Evolutionary conservation across 2,888 invertebrate genomes (phyloP).

Genomic region (Enchytraeus crypticus): DNA sequence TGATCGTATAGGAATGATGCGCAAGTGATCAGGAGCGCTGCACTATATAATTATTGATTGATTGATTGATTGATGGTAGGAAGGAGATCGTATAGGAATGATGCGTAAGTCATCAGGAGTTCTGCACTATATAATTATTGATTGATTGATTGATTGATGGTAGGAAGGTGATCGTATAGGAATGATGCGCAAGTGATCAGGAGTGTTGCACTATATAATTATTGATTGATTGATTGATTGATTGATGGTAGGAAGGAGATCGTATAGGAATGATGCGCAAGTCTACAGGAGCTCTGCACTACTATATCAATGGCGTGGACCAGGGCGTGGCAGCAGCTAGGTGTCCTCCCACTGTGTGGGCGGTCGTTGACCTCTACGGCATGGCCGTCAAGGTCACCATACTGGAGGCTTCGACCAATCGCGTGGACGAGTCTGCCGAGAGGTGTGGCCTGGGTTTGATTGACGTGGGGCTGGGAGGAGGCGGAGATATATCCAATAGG

Average conservation of each 20-base stretch:
- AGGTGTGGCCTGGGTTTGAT: no score
- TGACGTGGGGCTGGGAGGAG: no score
- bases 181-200: neutral
- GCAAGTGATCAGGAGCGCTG: neutral
- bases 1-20: no score
- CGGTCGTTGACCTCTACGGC: constrained; percentile 83
- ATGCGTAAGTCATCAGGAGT: constrained; percentile 74
- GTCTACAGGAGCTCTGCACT: constrained; percentile 74
- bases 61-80: no score
- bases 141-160: no score
- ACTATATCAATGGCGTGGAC: constrained; percentile 72
- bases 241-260: constrained; percentile 79
- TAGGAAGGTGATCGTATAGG: no score
- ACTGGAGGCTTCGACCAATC: constrained; percentile 29
- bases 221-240: no score
- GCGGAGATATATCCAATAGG: neutral
- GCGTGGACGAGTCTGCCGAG: neutral
- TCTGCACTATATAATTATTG: constrained; percentile 86
- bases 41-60: no score
- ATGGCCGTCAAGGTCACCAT: constrained; percentile 48
- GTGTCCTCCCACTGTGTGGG: constrained; percentile 75
- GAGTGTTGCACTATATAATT: neutral
- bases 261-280: constrained; percentile 84
- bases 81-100: constrained; percentile 86
- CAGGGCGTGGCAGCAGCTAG: constrained; percentile 81